phyloP scores from a whole-genome alignment of 2,888 invertebrate species.

The Odiellus spinosus region DNA sequence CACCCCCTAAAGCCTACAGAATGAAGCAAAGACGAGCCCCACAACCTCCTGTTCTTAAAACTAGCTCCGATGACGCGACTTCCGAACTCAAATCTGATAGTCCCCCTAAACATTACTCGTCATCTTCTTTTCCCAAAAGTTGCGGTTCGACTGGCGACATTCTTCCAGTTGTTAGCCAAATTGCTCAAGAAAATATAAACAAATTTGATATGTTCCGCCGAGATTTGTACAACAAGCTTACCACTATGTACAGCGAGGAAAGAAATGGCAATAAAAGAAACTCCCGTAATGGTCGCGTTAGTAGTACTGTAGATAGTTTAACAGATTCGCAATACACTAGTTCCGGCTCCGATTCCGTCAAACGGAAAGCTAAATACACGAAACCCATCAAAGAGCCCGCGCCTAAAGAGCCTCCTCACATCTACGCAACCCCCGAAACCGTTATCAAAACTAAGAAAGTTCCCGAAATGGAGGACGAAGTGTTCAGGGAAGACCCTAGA shows the following conservation, averaged over 20 bases:
- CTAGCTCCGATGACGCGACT: neutral
- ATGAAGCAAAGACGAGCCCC: constrained; percentile 12
- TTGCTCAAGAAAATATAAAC: constrained; percentile 5
- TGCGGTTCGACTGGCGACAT: constrained; percentile 5
- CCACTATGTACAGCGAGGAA: neutral
- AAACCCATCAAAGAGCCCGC: too few species aligned
- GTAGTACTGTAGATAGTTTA: constrained; percentile 2
- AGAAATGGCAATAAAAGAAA: neutral
- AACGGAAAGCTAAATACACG: too few species aligned
- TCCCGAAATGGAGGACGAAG: too few species aligned
- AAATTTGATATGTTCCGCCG: constrained; percentile 15
- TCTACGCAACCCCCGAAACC: too few species aligned
- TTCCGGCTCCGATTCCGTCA: neutral
- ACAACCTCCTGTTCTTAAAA: constrained; percentile 8
- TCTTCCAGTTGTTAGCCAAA: neutral
- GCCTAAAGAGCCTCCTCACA: too few species aligned
- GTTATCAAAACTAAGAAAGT: too few species aligned
- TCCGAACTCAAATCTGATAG: constrained; percentile 2
- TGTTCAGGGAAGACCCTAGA: too few species aligned
- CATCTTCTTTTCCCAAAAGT: constrained; percentile 6
- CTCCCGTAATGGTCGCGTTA: constrained; percentile 7
- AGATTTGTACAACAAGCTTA: constrained; percentile 15
- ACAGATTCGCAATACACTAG: neutral
- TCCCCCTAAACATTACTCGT: constrained; percentile 4
- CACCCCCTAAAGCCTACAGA: constrained; percentile 10